Conservation (phyloP, 1,140 invertebrate genomes). For the Propsilocerus akamusi region DNA sequence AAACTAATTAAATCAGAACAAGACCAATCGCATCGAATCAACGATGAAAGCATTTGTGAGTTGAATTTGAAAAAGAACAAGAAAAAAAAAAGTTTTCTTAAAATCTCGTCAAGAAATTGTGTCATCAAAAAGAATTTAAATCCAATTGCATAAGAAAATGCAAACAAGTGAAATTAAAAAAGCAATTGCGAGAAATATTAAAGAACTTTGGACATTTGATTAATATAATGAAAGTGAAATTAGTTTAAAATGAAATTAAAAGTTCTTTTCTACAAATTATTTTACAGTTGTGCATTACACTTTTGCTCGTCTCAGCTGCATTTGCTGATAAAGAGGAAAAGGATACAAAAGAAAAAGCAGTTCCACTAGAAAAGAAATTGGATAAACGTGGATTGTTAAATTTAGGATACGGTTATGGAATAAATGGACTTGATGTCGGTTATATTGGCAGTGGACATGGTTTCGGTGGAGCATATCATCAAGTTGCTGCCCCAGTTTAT, state of each 20-base stretch:
- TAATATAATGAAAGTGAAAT: not conserved
- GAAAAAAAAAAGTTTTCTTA: not conserved
- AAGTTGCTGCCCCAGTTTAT: constrained; percentile 20
- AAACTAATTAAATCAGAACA: not conserved
- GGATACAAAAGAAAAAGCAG: not conserved
- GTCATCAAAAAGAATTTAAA: not conserved
- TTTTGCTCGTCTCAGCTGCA: constrained; percentile 5
- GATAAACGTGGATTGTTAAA: constrained; percentile 38
- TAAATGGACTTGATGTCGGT: constrained; percentile 36
- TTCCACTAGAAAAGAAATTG: constrained; percentile 15
- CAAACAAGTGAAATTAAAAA: not conserved
- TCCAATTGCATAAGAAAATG: not conserved
- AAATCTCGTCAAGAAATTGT: not conserved
- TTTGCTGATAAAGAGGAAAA: not conserved
- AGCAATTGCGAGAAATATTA: no score
- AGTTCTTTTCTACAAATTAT: constrained; percentile 8
- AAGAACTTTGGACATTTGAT: no score
- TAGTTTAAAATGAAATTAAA: not conserved
- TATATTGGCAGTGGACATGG: constrained; percentile 45
- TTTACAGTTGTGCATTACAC: constrained; percentile 5
- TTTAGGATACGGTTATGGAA: constrained; percentile 36
- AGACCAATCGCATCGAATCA: not conserved
- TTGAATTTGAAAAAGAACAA: not conserved
- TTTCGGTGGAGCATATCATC: constrained; percentile 34
- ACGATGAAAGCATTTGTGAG: constrained; percentile 3